phyloP scores from a whole-genome alignment of 2,113 vertebrate genomes.

The Bungarus multicinctus region DNA sequence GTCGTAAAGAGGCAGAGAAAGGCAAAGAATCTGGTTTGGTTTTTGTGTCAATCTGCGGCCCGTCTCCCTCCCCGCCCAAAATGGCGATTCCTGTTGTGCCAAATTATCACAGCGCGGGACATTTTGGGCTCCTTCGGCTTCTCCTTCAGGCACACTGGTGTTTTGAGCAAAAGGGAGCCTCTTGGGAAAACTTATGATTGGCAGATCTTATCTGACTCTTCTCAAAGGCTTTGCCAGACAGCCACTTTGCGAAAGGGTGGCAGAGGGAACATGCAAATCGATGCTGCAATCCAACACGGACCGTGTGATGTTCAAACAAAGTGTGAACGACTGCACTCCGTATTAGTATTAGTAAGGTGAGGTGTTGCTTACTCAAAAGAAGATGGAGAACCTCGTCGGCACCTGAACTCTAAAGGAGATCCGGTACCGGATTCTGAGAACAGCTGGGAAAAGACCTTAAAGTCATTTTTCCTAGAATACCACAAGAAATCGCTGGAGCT shows the following conservation, averaged over 20 bases:
- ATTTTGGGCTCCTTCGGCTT: no score
- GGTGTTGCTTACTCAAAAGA: background rate
- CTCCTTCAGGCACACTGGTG: no score
- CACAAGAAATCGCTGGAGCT: background rate
- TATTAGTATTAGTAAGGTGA: background rate
- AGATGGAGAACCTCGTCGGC: no score
- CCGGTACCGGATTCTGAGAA: background rate
- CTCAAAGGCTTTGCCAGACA: no score
- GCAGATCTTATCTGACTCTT: background rate
- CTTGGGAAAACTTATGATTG: background rate
- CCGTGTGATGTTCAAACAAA: accelerated
- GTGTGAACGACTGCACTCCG: background rate
- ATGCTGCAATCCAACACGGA: background rate
- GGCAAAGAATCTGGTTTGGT: background rate
- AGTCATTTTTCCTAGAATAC: no score
- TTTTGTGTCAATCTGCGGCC: background rate
- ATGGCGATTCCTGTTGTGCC: background rate
- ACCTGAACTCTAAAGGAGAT: background rate
- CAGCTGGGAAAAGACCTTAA: background rate
- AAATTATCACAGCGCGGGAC: background rate
- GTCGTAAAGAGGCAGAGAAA: background rate
- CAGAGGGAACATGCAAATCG: background rate
- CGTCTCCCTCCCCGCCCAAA: no score
- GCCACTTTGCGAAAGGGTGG: background rate
- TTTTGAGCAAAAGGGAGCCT: background rate